These are phyloP conservation scores for Pseudopipra pipra DNA, from an alignment of 2,113 vertebrate genomes.

Conservation along the genomic window DNA sequence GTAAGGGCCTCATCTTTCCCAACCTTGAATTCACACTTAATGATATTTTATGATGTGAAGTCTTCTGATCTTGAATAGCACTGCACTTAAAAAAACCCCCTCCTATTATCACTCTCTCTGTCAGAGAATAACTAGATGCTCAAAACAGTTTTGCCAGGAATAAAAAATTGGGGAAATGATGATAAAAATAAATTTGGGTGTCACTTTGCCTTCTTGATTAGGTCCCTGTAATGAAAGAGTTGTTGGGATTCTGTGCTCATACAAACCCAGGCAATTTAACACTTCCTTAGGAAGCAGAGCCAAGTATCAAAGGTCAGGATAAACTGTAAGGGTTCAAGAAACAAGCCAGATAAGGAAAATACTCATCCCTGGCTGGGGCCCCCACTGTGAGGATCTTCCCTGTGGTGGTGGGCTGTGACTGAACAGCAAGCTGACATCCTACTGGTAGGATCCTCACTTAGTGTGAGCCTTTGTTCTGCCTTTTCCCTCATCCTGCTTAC, in stretches of 20 bases:
- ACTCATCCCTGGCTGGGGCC: not conserved
- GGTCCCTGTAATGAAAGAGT: not conserved
- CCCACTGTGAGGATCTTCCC: not conserved
- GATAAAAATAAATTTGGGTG: conserved; percentile 16
- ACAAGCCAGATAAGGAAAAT: not conserved
- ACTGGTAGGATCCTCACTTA: not conserved
- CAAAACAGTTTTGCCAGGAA: not conserved
- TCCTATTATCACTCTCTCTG: conserved; percentile 22
- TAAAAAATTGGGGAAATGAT: not conserved
- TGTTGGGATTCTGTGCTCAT: not conserved
- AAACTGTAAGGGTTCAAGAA: not conserved
- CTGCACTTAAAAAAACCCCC: not conserved
- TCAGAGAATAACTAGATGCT: not conserved
- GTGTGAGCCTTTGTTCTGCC: accelerated
- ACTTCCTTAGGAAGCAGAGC: not conserved
- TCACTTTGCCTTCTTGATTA: not conserved
- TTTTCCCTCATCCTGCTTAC: not conserved
- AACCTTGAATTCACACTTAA: conserved; percentile 51
- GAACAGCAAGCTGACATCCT: not conserved
- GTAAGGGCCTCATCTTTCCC: conserved; percentile 32
- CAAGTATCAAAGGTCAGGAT: not conserved
- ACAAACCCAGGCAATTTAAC: not conserved
- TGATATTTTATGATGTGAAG: conserved; percentile 45
- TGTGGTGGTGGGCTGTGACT: not conserved
- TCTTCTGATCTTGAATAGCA: conserved; percentile 46